A percentile compares a stretch with the other conserved stretches of the same genome.
Evolutionary conservation across 2,113 vertebrate genomes (phyloP).

Genomic region (Phrynocephalus versicolor): DNA sequence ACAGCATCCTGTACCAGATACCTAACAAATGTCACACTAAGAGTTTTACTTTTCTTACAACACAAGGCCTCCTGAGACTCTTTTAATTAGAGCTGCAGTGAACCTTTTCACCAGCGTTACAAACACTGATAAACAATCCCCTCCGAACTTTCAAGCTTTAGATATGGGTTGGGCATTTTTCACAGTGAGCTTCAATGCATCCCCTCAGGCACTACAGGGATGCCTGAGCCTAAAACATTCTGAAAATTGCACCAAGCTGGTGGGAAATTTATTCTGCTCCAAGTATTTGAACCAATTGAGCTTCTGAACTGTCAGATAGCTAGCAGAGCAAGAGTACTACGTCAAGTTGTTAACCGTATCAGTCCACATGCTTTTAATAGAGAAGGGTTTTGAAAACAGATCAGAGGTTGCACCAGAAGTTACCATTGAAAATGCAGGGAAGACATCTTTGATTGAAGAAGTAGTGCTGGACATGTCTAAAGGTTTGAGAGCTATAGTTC

Average conservation of each 20-base stretch:
- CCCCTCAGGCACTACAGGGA: not conserved
- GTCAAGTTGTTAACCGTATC: constrained; percentile 24
- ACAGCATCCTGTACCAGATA: constrained; percentile 17
- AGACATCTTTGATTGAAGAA: not conserved
- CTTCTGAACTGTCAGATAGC: constrained; percentile 33
- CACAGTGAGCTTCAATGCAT: constrained; percentile 12
- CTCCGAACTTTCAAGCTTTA: constrained; percentile 29
- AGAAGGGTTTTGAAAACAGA: constrained; percentile 21
- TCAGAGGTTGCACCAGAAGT: constrained; percentile 28
- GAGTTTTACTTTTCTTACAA: constrained; percentile 27
- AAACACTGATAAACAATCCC: constrained; percentile 44
- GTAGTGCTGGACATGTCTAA: not conserved
- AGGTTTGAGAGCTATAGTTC: not conserved
- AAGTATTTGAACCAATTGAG: not conserved
- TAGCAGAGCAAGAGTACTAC: constrained; percentile 19
- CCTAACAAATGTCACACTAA: not conserved
- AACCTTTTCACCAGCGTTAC: constrained; percentile 17
- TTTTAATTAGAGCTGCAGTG: constrained; percentile 41
- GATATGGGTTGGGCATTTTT: not conserved
- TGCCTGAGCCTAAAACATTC: not conserved
- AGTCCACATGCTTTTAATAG: not conserved
- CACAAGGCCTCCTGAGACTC: constrained; percentile 13
- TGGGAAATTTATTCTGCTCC: constrained; percentile 43
- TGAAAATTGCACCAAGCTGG: constrained; percentile 19
- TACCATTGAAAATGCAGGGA: not conserved